Evolutionary conservation across 2,113 vertebrate genomes (phyloP), one percentile per base, ranked within the genome.

Genomic region (Polypterus bichir): DNA sequence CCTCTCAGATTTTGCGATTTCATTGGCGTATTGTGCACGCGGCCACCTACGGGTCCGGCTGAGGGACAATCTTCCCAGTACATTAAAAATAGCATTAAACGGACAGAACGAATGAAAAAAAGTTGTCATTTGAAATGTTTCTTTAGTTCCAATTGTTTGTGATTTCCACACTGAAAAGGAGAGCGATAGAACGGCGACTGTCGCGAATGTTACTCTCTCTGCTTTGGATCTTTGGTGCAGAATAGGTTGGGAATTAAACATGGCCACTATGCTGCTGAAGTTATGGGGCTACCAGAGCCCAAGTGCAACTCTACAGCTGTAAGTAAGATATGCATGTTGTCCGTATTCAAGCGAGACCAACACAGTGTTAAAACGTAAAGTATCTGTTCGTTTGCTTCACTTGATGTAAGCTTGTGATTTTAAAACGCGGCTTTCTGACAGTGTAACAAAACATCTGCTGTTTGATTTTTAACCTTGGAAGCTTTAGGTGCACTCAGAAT

Each of bases 191-290:
- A 27, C 1, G 27, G 27, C 51, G 51, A 52, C 7, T 52, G 7
- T 52, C 51, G 51, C 51, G 3, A 4, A 52, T 10, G 7, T 7
- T 52, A 8, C 3, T 8, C 7, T 52, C 3, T 52, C 10, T 52
- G 51, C 3, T 7, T 3, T 52, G 3, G 4, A 3, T 52, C 51
- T 52, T 7, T 52, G 3, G 7, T 52, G 51, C 51, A 52, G 9
- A 10, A 3, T 4, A 45, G 46, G n/a, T 45, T 27, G 46, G 44
- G 46, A 45, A 6, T 6, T 58, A 47, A 70, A 61, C 53, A 87
- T 87, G 85, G 80, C 85, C 72, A 77, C 81, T 48, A 74, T 84
- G 49, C 76, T 86, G 27, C 64, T 84, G 65, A 82, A 74, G 70
- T 74, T 75, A 59, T 70, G 73, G 47, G 68, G 67, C 65, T 70